Conservation (phyloP, 2,797 vertebrate species). For the Dermochelys coriacea region DNA sequence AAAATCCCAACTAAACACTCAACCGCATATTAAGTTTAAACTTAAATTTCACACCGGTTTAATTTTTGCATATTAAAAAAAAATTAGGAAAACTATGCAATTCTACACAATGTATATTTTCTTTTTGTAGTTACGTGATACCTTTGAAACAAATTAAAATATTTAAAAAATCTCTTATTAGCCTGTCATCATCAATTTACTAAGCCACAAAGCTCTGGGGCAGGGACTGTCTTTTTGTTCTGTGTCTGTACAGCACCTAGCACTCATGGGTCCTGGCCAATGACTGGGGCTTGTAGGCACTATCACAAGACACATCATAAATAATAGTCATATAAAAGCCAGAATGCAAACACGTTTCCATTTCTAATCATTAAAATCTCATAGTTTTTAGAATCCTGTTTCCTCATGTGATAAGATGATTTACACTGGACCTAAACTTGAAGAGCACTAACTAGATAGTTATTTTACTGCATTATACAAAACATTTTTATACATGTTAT, state of each 20-base stretch:
- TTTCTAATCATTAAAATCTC: constrained; percentile 61
- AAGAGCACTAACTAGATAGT: constrained; percentile 30
- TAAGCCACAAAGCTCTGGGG: not conserved
- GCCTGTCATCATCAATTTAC: not conserved
- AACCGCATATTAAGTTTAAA: not conserved
- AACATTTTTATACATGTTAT: constrained; percentile 21
- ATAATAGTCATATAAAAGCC: constrained; percentile 63
- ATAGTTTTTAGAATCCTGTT: constrained; percentile 58
- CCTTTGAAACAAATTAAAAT: not conserved
- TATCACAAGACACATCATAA: constrained; percentile 45
- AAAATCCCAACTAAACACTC: not conserved
- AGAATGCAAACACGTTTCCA: constrained; percentile 63
- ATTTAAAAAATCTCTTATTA: not conserved
- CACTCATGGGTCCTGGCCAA: not conserved
- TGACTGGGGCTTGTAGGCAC: constrained; percentile 45
- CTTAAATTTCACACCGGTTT: not conserved
- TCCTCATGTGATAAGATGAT: constrained; percentile 54
- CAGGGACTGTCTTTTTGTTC: not conserved
- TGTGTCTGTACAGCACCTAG: constrained; percentile 34
- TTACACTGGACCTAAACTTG: constrained; percentile 40
- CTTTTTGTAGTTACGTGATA: not conserved
- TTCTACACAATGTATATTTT: not conserved
- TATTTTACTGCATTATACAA: constrained; percentile 44
- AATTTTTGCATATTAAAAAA: not conserved
- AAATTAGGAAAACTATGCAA: not conserved